Base-by-base conservation (phyloP, 2,888 invertebrate species). In the Lobophora halterata region DNA sequence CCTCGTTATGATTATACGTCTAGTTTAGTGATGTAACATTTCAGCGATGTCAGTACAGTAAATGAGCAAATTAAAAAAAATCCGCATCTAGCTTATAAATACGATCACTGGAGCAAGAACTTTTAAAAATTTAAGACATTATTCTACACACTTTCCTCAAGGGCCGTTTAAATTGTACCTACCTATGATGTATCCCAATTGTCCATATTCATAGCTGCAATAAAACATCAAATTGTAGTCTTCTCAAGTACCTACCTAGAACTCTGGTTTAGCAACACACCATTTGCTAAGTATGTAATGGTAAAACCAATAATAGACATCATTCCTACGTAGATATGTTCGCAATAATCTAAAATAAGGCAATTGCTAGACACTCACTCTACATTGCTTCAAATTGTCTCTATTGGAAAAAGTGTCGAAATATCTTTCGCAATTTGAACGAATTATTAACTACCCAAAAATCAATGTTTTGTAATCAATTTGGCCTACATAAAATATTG, bases 1-100 rank as follows among this genome's bases (percentile, higher is more conserved):
- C 50, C 65, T 72, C 63, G 71, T 73, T 70, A 72, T 64, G 62
- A 71, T 75, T 71, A 73, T 14, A 21, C 61, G 56, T 64, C 58
- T 57, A 40, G 49, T 55, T 48, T 50, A 51, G 45, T 38, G 48
- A 62, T 58, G 59, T 58, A 49, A 62, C 37, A 36, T 49, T 42
- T 44, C 46, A 51, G 40, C 34, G 46, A 41, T 35, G 44, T 12
- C 19, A 19, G 19, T 28, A 39, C 21, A 41, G n/a, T n/a, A n/a
- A n/a, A n/a, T n/a, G n/a, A n/a, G n/a, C n/a, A n/a, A n/a, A n/a
- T n/a, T n/a, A n/a, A n/a, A n/a, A n/a, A n/a, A 28, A 35, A 46
- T 46, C 23, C 38, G 40, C 40, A 35, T 55, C 45, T 52, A 61
- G 60, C 49, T 51, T 48, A n/a, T n/a, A n/a, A n/a, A n/a, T n/a